A percentile compares a stretch with the other conserved stretches of the same genome.
phyloP scores from a whole-genome alignment of 2,888 invertebrate genomes.

The Andrena flavipes region DNA sequence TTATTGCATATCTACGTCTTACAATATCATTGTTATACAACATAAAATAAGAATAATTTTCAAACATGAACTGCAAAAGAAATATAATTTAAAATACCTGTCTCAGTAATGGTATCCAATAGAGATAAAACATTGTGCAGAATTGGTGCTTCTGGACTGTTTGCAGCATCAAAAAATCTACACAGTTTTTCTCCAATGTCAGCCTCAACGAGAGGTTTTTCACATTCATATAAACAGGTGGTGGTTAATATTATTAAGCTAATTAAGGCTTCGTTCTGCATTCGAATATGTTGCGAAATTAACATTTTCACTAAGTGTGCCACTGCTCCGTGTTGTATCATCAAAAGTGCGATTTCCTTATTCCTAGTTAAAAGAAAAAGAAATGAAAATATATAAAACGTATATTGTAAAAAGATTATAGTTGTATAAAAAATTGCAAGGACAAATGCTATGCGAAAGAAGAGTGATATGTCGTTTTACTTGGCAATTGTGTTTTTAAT shows the following conservation, averaged over 20 bases:
- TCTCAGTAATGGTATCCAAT: constrained; percentile 85
- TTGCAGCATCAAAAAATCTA: constrained; percentile 85
- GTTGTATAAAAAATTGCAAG: neutral
- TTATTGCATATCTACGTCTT: too few species aligned
- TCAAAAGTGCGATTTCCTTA: constrained; percentile 84
- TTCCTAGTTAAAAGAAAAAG: constrained; percentile 71
- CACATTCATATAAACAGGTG: constrained; percentile 79
- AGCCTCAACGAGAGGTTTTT: constrained; percentile 83
- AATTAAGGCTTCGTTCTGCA: constrained; percentile 94
- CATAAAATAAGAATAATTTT: neutral
- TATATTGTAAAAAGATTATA: neutral
- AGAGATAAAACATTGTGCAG: constrained; percentile 86
- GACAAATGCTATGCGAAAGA: too few species aligned
- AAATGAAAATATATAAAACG: neutral
- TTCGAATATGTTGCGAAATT: constrained; percentile 92
- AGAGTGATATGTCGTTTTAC: too few species aligned
- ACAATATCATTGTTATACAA: neutral
- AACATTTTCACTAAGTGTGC: constrained; percentile 93
- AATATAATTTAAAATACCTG: constrained; percentile 70
- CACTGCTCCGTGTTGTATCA: constrained; percentile 88
- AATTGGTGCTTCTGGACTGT: constrained; percentile 85
- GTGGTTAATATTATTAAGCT: constrained; percentile 89
- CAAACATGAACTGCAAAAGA: neutral
- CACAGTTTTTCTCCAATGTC: constrained; percentile 86
- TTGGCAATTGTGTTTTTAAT: too few species aligned